Conservation (phyloP, 2,888 invertebrate genomes). For the Ochropleura plecta region DNA sequence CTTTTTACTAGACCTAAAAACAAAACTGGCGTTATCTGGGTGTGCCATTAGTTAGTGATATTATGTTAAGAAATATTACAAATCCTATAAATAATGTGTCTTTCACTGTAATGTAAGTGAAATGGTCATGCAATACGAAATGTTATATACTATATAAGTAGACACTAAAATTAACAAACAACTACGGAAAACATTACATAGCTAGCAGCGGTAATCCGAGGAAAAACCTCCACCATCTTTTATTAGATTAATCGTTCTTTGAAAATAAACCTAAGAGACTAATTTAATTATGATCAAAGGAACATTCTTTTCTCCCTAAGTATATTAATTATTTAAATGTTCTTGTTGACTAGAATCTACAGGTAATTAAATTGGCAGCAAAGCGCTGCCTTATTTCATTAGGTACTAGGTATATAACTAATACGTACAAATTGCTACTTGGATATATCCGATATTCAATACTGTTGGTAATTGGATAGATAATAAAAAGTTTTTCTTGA, state of each 20-base stretch:
- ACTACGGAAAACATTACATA: background rate
- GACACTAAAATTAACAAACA: background rate
- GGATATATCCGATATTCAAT: background rate
- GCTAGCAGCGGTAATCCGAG: background rate
- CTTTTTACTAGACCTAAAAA: too few relatives aligned
- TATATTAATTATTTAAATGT: slow-evolving; percentile 1
- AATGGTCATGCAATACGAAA: too few relatives aligned
- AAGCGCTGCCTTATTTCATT: slow-evolving; percentile 17
- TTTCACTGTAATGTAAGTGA: background rate
- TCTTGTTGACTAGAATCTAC: slow-evolving; percentile 27
- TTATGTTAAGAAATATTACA: background rate
- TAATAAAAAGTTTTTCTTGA: background rate
- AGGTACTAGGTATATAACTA: slow-evolving; percentile 9
- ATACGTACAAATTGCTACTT: slow-evolving; percentile 1
- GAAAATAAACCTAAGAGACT: background rate
- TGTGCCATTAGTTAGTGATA: background rate
- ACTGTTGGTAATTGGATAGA: background rate
- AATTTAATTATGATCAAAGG: background rate
- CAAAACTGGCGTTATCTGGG: too few relatives aligned
- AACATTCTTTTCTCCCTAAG: background rate
- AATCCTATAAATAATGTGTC: background rate
- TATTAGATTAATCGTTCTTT: background rate
- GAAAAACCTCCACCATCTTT: background rate
- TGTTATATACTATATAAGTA: too few relatives aligned
- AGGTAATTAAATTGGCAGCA: slow-evolving; percentile 17